Evolutionary conservation across 2,113 vertebrate species (phyloP), one percentile per base, ranked within the genome.

Genomic region (Mustela nigripes): DNA sequence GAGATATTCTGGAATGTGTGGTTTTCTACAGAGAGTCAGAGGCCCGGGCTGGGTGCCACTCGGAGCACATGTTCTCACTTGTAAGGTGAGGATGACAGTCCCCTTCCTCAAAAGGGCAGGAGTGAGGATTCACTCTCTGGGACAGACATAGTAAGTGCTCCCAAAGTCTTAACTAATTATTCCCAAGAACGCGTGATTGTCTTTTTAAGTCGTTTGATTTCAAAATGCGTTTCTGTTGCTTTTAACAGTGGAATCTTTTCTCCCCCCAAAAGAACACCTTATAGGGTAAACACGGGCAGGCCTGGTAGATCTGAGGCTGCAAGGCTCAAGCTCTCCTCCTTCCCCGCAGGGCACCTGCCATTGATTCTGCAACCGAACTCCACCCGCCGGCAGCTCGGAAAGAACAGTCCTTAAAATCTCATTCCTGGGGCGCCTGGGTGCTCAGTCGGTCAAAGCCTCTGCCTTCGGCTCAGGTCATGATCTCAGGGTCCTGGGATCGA

Each of bases 11-110:
- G 26, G 22, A 71, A 74, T n/a, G 76, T 67, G 21, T 39, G 53
- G 39, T 87, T 36, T 93, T 93, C 84, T 86, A 60, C 63, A 45
- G 71, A 97, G n/a, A 42, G 26, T n/a, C 58, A 26, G 50, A 82
- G 58, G 39, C 24, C 39, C 33, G 48, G 58, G 7, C 53, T 65
- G 50, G 15, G 53, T 1, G 4, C 36, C 48, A 21, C 74, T 11
- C 53, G 14, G 42, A 89, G 53, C 16, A 45, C 50, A 58, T 79
- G 12, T 50, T 16, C 28, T 78, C 48, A 2, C 12, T 26, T 18
- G 15, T 21, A 36, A 76, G 2, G n/a, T 45, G 26, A 45, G 19
- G 60, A 78, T 28, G n/a, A 28, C 19, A 33, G 22, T 62, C 65
- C 71, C 39, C 33, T 80, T 79, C 62, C 24, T 69, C 60, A 16